These are phyloP conservation scores for Aspiorhynchus laticeps DNA, from an alignment of 2,113 vertebrate species.

Conservation along the genomic window DNA sequence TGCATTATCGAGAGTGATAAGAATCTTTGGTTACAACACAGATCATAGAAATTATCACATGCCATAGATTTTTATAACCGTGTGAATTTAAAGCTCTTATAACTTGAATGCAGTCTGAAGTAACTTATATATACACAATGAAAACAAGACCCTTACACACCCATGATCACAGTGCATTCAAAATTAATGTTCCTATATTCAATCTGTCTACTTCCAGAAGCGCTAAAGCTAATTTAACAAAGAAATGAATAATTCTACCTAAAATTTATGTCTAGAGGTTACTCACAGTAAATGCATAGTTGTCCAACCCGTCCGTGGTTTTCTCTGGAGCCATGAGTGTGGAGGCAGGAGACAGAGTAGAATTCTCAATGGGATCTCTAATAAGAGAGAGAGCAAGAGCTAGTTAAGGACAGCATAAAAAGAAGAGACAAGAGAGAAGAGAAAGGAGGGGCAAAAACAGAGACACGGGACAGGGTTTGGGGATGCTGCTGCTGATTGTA, in stretches of 20 bases:
- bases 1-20: not conserved
- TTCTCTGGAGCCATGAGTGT: conserved; percentile 72
- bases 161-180: not conserved
- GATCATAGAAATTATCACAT: not conserved
- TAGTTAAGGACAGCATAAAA: conserved; percentile 1
- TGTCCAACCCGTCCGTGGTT: conserved; percentile 68
- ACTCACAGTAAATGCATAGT: conserved; percentile 76
- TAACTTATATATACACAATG: not conserved
- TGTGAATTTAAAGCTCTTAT: not conserved
- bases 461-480: not conserved
- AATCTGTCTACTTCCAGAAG: not conserved
- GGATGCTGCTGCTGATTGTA: conserved; percentile 39
- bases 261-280: not conserved
- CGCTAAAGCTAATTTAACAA: not conserved
- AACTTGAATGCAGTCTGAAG: not conserved
- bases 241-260: not conserved
- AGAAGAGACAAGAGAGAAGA: not conserved
- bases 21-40: not conserved
- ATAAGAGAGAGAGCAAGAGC: conserved; percentile 20
- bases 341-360: conserved; percentile 36
- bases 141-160: not conserved
- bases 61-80: not conserved
- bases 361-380: conserved; percentile 17
- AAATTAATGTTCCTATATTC: not conserved
- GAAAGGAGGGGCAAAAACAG: not conserved